Conservation (phyloP, 2,797 vertebrate genomes). For the Hippopotamyrus pictus region DNA sequence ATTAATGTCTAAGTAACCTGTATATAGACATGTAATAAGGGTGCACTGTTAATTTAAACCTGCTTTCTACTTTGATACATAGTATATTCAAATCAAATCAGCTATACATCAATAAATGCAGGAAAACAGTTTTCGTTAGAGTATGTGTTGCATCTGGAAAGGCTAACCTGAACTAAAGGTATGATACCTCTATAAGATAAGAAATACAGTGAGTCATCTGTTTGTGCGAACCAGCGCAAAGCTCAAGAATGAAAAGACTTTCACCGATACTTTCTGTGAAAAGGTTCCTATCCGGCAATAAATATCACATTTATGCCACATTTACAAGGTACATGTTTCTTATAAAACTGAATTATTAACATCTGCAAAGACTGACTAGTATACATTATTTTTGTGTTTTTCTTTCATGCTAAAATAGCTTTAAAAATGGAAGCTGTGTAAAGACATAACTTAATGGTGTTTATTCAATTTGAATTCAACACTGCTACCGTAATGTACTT, state of each 20-base stretch:
- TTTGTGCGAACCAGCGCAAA: not conserved
- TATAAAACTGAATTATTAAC: not conserved
- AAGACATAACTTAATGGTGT: not conserved
- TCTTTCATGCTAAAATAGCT: not conserved
- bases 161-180: not conserved
- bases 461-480: constrained; percentile 3
- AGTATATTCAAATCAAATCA: not conserved
- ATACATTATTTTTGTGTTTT: not conserved
- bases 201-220: not conserved
- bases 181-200: not conserved
- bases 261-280: not conserved
- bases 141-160: not conserved
- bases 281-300: not conserved
- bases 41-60: not conserved
- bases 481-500: not conserved
- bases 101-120: not conserved
- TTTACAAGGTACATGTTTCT: not conserved
- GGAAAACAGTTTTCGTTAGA: not conserved
- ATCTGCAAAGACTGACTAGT: constrained; percentile 1
- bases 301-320: not conserved
- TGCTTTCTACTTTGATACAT: not conserved
- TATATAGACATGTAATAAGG: not conserved
- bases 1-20: not conserved
- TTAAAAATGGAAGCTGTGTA: not conserved
- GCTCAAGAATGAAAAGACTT: not conserved